Percentiles rank a stretch among this genome's conserved stretches.
phyloP scores from a whole-genome alignment of 30 jellyfish, hydroid and myxozoan genomes.

The Sanderia malayensis region DNA sequence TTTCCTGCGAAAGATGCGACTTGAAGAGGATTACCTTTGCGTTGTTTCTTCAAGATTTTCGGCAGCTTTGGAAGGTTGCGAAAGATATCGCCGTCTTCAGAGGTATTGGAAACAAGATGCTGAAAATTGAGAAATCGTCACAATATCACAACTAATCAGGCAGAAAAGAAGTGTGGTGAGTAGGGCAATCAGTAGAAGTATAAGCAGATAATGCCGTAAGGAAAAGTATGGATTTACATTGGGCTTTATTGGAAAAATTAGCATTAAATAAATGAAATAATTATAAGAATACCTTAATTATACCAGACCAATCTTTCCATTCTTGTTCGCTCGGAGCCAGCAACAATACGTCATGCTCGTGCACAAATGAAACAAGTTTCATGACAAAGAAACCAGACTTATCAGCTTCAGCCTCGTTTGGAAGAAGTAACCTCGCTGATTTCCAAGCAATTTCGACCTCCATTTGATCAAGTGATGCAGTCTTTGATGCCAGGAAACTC shows the following conservation, averaged over 20 bases:
- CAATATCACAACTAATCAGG: too few species aligned
- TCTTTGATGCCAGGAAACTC: conserved; percentile 3
- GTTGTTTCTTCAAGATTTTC: background rate
- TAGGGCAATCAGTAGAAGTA: too few species aligned
- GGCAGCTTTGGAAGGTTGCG: conserved; percentile 37
- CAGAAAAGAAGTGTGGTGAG: too few species aligned
- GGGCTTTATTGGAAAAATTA: too few species aligned
- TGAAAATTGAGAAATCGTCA: too few species aligned
- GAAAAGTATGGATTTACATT: too few species aligned
- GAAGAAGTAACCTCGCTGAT: background rate
- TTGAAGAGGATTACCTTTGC: too few species aligned
- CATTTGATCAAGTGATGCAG: conserved; percentile 13
- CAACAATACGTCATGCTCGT: background rate
- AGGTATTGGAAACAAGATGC: too few species aligned
- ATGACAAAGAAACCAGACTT: background rate
- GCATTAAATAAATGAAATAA: background rate
- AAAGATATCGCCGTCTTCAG: conserved; percentile 16
- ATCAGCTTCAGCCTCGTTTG: background rate
- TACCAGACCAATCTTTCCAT: background rate
- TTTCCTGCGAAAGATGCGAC: too few species aligned
- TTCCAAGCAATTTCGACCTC: conserved; percentile 13
- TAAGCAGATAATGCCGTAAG: too few species aligned
- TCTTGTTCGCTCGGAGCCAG: background rate
- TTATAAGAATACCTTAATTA: background rate
- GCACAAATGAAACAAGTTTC: background rate